Evolutionary conservation across 2,797 vertebrate genomes (phyloP).

Genomic region (Rhabdomys pumilio): DNA sequence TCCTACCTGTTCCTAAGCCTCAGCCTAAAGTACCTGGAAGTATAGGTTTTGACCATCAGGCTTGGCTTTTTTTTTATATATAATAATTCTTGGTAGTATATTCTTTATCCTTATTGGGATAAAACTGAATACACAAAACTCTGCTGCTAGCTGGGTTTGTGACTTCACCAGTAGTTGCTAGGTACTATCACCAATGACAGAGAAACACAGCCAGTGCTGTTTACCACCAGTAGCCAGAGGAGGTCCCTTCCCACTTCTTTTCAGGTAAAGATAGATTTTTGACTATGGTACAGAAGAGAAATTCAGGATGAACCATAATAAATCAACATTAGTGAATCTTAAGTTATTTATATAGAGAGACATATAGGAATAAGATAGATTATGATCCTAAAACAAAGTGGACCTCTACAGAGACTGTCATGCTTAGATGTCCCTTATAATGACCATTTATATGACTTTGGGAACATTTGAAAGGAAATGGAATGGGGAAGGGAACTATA

Average conservation of each 20-base stretch:
- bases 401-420: background rate
- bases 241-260: background rate
- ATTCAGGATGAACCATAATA: background rate
- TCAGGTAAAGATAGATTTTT: background rate
- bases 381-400: background rate
- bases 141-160: background rate
- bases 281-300: background rate
- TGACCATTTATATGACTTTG: background rate
- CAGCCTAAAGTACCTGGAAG: background rate
- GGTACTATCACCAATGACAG: background rate
- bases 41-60: background rate
- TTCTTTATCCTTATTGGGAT: background rate
- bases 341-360: background rate
- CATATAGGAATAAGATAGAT: background rate
- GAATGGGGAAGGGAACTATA: background rate
- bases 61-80: background rate
- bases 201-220: background rate
- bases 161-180: slow-evolving; percentile 11
- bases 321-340: background rate
- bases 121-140: background rate
- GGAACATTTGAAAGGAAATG: background rate
- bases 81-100: background rate
- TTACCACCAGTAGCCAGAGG: background rate
- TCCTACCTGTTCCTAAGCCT: background rate
- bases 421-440: background rate